A percentile compares a stretch with the other conserved stretches of the same genome.
These are phyloP conservation scores for Leptopilina boulardi DNA, from an alignment of 1,140 invertebrate species.

Conservation along the genomic window DNA sequence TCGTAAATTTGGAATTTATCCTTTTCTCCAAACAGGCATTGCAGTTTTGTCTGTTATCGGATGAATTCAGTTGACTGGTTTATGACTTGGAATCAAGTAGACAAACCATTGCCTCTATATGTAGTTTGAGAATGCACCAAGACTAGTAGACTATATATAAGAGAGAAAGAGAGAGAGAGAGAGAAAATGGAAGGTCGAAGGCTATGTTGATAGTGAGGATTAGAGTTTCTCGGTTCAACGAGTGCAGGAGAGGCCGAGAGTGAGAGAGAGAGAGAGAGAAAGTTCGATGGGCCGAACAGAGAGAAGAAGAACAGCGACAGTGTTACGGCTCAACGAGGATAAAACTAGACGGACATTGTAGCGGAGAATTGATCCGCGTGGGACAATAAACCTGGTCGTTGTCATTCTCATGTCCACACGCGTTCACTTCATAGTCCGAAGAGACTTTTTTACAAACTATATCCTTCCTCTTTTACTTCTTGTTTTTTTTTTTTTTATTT, in stretches of 20 bases:
- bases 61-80: conserved; percentile 9
- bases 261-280: too few relatives aligned
- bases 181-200: not conserved
- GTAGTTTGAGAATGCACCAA: not conserved
- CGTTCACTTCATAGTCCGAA: not conserved
- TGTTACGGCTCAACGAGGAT: not conserved
- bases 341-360: conserved; percentile 19
- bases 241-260: not conserved
- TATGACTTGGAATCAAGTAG: conserved; percentile 9
- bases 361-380: conserved; percentile 7
- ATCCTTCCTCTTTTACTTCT: not conserved
- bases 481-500: not conserved
- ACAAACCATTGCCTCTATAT: not conserved
- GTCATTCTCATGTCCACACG: conserved; percentile 17
- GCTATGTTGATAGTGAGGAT: conserved; percentile 22
- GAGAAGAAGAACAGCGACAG: not conserved
- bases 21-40: not conserved
- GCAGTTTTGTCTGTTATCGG: not conserved
- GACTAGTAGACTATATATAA: too few relatives aligned
- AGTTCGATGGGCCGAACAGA: not conserved
- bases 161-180: too few relatives aligned
- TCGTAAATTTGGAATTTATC: not conserved
- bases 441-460: not conserved
- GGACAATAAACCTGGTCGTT: conserved; percentile 5
- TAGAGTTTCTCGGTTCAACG: conserved; percentile 17